These are phyloP conservation scores for Troides aeacus DNA, from an alignment of 2,888 invertebrate species.

Conservation along the genomic window DNA sequence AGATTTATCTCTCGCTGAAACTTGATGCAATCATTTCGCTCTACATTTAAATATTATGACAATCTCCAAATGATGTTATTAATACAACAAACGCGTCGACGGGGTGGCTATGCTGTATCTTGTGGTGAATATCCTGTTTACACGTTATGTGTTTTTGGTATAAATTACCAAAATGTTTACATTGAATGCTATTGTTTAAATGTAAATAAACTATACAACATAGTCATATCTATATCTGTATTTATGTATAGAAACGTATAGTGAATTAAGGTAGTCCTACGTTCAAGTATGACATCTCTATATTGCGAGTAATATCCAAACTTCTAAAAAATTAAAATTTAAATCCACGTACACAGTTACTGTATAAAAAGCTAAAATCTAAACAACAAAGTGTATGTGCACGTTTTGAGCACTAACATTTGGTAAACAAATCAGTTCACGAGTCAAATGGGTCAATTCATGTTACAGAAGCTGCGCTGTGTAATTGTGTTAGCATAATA, in stretches of 20 bases:
- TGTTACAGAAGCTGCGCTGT: constrained; percentile 20
- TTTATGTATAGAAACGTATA: too few relatives aligned
- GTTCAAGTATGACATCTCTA: too few relatives aligned
- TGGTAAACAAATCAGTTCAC: constrained; percentile 19
- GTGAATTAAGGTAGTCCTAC: too few relatives aligned
- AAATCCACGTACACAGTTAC: too few relatives aligned
- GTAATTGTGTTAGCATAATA: neutral
- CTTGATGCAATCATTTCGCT: constrained; percentile 22
- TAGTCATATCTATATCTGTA: too few relatives aligned
- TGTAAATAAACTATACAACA: too few relatives aligned
- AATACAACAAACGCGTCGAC: neutral
- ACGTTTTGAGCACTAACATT: constrained; percentile 15
- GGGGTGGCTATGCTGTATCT: neutral
- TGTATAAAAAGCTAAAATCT: too few relatives aligned
- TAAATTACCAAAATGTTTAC: too few relatives aligned
- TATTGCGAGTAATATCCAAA: too few relatives aligned
- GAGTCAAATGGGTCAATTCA: constrained; percentile 32
- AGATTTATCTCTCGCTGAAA: constrained; percentile 17
- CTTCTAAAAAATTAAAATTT: too few relatives aligned
- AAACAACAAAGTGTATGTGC: neutral
- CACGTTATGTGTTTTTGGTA: constrained; percentile 8
- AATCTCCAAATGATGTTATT: constrained; percentile 7
- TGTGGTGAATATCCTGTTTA: constrained; percentile 4
- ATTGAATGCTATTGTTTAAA: too few relatives aligned
- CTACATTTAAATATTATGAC: constrained; percentile 27